Evolutionary conservation across 2,888 invertebrate species (phyloP).

Genomic region (Aphidius colemani): DNA sequence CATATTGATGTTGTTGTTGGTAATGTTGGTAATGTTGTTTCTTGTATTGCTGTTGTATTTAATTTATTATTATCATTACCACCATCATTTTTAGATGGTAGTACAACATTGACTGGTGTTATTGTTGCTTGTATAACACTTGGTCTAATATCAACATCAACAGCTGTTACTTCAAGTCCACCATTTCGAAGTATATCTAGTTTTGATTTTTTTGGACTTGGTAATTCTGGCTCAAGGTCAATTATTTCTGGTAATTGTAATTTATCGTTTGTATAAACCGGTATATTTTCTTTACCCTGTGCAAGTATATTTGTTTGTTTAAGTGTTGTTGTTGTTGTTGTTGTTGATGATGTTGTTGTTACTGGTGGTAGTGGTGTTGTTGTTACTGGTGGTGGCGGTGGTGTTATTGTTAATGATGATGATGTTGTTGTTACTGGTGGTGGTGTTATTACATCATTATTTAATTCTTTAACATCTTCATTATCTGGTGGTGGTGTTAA

Average conservation of each 20-base stretch:
- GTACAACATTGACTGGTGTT: conserved; percentile 59
- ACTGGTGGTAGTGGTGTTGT: neutral
- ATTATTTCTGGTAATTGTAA: conserved; percentile 70
- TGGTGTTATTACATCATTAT: conserved; percentile 39
- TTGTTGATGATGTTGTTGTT: neutral
- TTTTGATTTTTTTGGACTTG: conserved; percentile 70
- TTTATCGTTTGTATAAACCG: conserved; percentile 48
- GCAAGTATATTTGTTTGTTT: conserved; percentile 58
- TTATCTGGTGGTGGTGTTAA: conserved; percentile 60
- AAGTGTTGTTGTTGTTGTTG: neutral
- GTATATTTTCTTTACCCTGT: conserved; percentile 66
- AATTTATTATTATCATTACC: conserved; percentile 32
- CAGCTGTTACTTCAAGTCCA: conserved; percentile 76
- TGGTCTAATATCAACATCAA: conserved; percentile 60
- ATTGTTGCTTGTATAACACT: conserved; percentile 61
- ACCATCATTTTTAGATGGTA: conserved; percentile 37
- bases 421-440: neutral
- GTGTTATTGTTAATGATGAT: no score
- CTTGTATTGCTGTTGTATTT: conserved; percentile 46
- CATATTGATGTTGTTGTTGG: conserved; percentile 35
- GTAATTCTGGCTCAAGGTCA: conserved; percentile 64
- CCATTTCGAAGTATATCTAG: conserved; percentile 76
- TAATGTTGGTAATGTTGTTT: conserved; percentile 32
- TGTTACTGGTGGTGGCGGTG: neutral
- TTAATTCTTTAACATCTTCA: conserved; percentile 53